phyloP scores from a whole-genome alignment of 2,113 vertebrate species.

The Xerus inauris region DNA sequence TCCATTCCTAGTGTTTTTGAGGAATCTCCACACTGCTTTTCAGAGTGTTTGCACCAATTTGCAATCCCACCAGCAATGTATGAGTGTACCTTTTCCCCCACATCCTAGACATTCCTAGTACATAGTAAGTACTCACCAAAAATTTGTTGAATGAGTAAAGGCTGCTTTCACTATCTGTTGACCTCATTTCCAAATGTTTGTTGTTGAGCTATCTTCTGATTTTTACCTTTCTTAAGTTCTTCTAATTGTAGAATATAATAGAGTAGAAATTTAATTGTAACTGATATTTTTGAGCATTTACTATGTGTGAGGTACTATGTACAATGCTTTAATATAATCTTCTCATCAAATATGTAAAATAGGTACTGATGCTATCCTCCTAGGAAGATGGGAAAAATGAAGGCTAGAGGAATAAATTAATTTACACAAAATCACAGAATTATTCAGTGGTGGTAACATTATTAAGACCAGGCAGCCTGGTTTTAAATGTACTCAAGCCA shows the following conservation, averaged over 20 bases:
- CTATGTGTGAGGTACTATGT: neutral
- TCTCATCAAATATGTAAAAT: neutral
- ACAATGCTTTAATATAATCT: neutral
- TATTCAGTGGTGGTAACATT: neutral
- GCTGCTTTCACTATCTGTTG: neutral
- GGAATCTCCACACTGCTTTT: too few species aligned
- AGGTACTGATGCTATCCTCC: neutral
- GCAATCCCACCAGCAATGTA: too few species aligned
- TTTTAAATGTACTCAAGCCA: neutral
- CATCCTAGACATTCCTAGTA: neutral
- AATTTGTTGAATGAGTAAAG: neutral
- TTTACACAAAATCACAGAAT: neutral
- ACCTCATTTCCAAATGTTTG: neutral
- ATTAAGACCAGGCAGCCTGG: neutral
- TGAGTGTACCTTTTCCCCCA: too few species aligned
- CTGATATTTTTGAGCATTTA: neutral
- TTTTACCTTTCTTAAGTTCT: neutral
- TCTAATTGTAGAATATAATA: neutral
- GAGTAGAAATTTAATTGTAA: neutral
- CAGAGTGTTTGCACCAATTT: too few species aligned
- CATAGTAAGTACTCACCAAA: neutral
- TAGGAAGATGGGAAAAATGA: neutral
- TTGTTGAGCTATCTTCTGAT: neutral
- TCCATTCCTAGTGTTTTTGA: too few species aligned
- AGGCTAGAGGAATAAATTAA: conserved; percentile 10